Base-by-base conservation (phyloP, 2,113 vertebrate species). In the Cyanistes caeruleus region DNA sequence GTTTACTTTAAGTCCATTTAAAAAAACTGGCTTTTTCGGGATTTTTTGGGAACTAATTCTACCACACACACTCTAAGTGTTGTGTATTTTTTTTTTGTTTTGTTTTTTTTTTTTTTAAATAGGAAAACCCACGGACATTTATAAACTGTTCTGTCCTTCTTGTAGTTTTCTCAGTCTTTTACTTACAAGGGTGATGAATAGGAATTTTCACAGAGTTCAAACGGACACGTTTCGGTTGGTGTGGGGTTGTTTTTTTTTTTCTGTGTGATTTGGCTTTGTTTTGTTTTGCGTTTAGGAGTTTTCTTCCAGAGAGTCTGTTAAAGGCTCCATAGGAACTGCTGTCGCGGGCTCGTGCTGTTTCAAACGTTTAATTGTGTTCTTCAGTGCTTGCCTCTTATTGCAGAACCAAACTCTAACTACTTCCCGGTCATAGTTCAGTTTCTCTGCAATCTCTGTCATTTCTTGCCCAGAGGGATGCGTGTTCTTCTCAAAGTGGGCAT, bases 401-500 rank as follows among this genome's bases (percentile, higher is more conserved):
- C 99, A 99, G 99, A 99, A 99, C 99, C 99, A 99, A 96, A 99
- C 99, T 80, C 99, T 99, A 97, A 99, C 99, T 98, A 99, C 99
- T 98, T 99, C 99, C 63, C 99, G 98, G 97, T 99, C 99, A 98
- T 99, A 99, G 98, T 99, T 99, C 98, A 99, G 99, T 98, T 99
- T 99, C 98, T 99, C 99, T 3, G 99, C 99, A 94, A 99, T 99
- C 97, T 99, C 99, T 84, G 99, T 99, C 99, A 99, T 99, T 99
- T 99, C 99, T 97, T 99, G 99, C 97, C 99, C 99, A 48, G 99
- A 99, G 81, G 99, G 99, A 97, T 99, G 99, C 4, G 99, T 99
- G 98, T 99, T 99, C 99, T 99, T 99, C 99, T 99, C 99, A 98
- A 99, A 99, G 99, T 99, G 99, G 97, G 98, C 99, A 99, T 99